A percentile compares a stretch with the other conserved stretches of the same genome.
phyloP scores from a whole-genome alignment of 2,797 vertebrate species.

The Propithecus deckenii region DNA sequence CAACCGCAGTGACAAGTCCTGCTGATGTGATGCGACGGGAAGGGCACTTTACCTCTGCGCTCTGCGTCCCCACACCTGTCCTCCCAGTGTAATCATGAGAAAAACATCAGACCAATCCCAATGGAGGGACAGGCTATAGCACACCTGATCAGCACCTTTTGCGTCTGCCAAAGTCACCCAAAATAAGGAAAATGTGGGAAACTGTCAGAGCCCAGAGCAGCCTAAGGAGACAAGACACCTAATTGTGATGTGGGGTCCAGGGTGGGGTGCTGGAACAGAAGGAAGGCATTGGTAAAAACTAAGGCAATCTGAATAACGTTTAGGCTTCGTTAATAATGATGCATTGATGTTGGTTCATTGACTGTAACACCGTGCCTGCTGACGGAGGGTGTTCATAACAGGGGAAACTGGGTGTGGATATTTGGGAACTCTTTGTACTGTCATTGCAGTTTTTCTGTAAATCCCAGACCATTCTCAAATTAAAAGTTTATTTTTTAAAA shows the following conservation, averaged over 20 bases:
- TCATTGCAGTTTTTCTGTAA: neutral
- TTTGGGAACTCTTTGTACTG: neutral
- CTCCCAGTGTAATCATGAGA: too few species aligned
- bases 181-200: neutral
- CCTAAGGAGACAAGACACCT: neutral
- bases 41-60: neutral
- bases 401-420: neutral
- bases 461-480: constrained; percentile 12
- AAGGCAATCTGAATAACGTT: neutral
- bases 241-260: neutral
- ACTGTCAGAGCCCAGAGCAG: neutral
- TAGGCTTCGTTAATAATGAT: neutral
- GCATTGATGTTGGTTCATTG: neutral
- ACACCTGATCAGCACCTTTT: neutral
- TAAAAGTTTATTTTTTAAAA: constrained; percentile 36
- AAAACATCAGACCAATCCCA: neutral
- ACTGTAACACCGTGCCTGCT: neutral
- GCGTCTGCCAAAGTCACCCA: neutral
- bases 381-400: neutral
- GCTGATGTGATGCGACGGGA: neutral
- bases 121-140: neutral
- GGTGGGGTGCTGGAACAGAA: neutral
- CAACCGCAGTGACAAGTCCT: too few species aligned
- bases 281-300: neutral
- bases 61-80: neutral